Conservation (phyloP, 1,140 invertebrate species). For the Argopecten irradians region DNA sequence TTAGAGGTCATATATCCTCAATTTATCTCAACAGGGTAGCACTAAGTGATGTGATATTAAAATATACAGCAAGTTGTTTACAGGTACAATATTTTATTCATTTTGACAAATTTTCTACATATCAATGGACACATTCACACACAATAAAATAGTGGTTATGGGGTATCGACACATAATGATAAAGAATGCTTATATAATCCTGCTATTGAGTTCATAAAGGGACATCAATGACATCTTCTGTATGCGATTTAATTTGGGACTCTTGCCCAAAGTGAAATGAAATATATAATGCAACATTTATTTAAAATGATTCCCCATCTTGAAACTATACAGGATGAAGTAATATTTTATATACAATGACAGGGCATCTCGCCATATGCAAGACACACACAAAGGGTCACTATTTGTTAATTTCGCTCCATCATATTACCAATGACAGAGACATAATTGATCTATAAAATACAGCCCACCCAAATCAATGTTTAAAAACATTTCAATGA, state of each 20-base stretch:
- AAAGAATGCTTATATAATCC: neutral
- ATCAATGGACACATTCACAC: neutral
- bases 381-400: neutral
- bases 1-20: too few relatives aligned
- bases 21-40: too few relatives aligned
- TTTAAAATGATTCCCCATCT: neutral
- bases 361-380: neutral
- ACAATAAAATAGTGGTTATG: conserved; percentile 26
- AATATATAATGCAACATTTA: neutral
- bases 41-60: neutral
- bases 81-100: conserved; percentile 21
- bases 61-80: conserved; percentile 24
- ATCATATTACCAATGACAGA: neutral
- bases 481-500: neutral
- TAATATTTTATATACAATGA: neutral
- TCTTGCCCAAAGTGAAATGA: neutral
- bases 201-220: neutral
- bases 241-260: neutral
- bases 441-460: neutral
- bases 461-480: neutral
- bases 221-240: neutral
- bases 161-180: neutral
- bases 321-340: neutral
- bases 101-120: conserved; percentile 19
- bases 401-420: neutral